A percentile compares a stretch with the other conserved stretches of the same genome.
Evolutionary conservation across 2,888 invertebrate species (phyloP).

Genomic region (Diabrotica balteata): DNA sequence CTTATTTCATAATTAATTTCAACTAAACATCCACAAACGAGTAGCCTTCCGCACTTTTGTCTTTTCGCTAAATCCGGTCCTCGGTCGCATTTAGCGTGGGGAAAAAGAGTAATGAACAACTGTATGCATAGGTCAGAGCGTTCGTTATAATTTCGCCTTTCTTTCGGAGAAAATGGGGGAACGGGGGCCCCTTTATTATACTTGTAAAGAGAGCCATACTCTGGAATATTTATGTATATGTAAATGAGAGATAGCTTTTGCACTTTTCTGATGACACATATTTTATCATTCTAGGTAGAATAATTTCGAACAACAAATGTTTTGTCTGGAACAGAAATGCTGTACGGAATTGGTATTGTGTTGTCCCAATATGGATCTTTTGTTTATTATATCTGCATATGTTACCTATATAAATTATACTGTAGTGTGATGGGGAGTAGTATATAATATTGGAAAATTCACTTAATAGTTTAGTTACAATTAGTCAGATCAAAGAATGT

Average conservation of each 20-base stretch:
- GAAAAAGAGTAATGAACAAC: conserved; percentile 12
- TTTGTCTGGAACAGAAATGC: not conserved
- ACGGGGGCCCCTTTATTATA: conserved; percentile 7
- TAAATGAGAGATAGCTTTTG: conserved; percentile 1
- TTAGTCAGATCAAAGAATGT: too few species aligned
- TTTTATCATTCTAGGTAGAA: conserved; percentile 1
- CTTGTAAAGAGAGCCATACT: conserved; percentile 6
- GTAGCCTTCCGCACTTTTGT: too few species aligned
- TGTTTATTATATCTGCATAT: too few species aligned
- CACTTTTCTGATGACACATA: conserved; percentile 6
- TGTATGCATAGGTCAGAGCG: conserved; percentile 17
- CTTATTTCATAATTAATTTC: too few species aligned
- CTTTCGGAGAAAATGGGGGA: conserved; percentile 9
- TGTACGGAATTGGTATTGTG: too few species aligned
- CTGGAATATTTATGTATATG: not conserved
- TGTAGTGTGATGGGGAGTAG: too few species aligned
- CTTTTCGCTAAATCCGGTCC: not conserved
- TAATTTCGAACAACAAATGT: not conserved
- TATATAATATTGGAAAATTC: too few species aligned
- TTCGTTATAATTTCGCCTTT: conserved; percentile 15
- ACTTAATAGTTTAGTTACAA: too few species aligned
- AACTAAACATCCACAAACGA: too few species aligned
- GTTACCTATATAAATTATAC: too few species aligned
- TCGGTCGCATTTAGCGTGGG: not conserved
- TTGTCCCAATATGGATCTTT: too few species aligned